A percentile compares a stretch with the other conserved stretches of the same genome.
phyloP scores from a whole-genome alignment of 2,113 vertebrate species.

The Mesitornis unicolor region DNA sequence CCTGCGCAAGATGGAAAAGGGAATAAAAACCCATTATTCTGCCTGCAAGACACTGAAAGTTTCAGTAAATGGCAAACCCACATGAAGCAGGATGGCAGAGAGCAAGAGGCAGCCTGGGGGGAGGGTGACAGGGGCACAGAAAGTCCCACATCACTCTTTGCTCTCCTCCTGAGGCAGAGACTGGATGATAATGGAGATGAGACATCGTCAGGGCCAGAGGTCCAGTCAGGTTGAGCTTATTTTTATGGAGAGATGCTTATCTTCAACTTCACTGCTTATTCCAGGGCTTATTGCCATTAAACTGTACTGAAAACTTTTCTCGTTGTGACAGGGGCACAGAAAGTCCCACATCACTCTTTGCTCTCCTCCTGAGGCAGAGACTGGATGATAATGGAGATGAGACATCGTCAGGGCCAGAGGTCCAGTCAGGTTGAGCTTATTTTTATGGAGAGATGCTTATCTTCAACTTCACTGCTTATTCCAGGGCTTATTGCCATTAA shows the following conservation, averaged over 20 bases:
- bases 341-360: rapidly evolving
- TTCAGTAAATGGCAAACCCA: rapidly evolving
- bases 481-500: neutral
- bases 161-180: rapidly evolving
- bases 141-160: rapidly evolving
- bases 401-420: rapidly evolving
- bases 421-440: neutral
- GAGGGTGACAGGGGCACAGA: neutral
- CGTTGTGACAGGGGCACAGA: rapidly evolving
- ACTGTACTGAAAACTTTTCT: neutral
- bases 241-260: neutral
- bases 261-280: neutral
- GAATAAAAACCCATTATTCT: rapidly evolving
- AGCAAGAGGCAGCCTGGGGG: neutral
- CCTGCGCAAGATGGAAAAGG: rapidly evolving
- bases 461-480: neutral
- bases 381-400: neutral
- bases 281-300: neutral
- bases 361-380: rapidly evolving
- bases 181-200: neutral
- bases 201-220: rapidly evolving
- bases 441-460: neutral
- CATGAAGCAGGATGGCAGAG: rapidly evolving
- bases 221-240: neutral
- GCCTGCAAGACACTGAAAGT: neutral